These are phyloP conservation scores for Caranx melampygus DNA, from an alignment of 2,113 vertebrate species.

Conservation along the genomic window DNA sequence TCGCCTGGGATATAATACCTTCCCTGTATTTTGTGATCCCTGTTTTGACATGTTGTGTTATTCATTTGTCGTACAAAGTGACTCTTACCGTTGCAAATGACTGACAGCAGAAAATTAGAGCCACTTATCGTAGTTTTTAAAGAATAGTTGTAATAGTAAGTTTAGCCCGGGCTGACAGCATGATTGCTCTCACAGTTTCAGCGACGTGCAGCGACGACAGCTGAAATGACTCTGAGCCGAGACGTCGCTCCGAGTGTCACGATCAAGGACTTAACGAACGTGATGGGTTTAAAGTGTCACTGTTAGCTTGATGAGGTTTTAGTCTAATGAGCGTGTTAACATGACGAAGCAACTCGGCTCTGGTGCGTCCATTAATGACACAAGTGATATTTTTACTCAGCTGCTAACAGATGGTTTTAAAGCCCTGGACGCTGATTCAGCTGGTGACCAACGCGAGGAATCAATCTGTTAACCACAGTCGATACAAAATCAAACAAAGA, in stretches of 20 bases:
- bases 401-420: neutral
- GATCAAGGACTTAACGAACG: neutral
- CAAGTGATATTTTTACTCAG: neutral
- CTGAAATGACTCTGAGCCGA: slow-evolving; percentile 10
- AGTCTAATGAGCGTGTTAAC: slow-evolving; percentile 23
- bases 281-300: slow-evolving; percentile 1
- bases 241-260: neutral
- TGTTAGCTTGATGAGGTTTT: slow-evolving; percentile 7
- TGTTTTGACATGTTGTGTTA: too few relatives aligned
- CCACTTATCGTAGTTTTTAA: neutral
- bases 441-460: neutral
- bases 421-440: neutral
- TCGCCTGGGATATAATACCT: too few relatives aligned
- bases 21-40: too few relatives aligned
- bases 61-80: neutral
- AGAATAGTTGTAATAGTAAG: neutral
- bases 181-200: neutral
- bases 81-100: neutral
- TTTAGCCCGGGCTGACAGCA: slow-evolving; percentile 13
- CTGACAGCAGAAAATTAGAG: neutral
- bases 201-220: neutral
- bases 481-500: too few relatives aligned
- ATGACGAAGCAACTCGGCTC: slow-evolving; percentile 35
- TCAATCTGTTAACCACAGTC: neutral
- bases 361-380: neutral